A percentile compares a stretch with the other conserved stretches of the same genome.
Evolutionary conservation across 2,888 invertebrate genomes (phyloP).

Genomic region (Phasia obesa): DNA sequence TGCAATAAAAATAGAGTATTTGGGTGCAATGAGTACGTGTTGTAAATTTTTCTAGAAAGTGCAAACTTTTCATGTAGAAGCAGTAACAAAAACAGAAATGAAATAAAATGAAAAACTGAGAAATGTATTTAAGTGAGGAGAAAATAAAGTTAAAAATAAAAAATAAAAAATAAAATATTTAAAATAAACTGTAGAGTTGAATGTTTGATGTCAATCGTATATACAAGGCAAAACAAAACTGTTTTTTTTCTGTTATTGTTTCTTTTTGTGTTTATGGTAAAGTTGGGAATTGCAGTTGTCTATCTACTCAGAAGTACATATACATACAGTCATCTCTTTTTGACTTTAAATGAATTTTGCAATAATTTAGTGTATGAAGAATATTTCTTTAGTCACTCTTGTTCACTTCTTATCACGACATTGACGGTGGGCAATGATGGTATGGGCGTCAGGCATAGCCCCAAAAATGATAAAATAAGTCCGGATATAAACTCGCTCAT

Average conservation of each 20-base stretch:
- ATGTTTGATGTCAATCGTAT: slow-evolving; percentile 1
- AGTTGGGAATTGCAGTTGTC: slow-evolving; percentile 60
- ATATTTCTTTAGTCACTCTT: slow-evolving; percentile 50
- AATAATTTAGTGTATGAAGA: slow-evolving; percentile 59
- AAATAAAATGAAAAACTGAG: not conserved
- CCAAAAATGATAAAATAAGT: slow-evolving; percentile 55
- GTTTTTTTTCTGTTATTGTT: slow-evolving; percentile 21
- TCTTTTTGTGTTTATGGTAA: slow-evolving; percentile 55
- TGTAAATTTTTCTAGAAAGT: slow-evolving; percentile 22
- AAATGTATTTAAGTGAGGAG: slow-evolving; percentile 35
- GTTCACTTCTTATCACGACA: slow-evolving; percentile 8
- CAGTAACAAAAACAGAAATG: not conserved
- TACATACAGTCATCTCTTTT: slow-evolving; percentile 69
- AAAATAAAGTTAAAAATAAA: slow-evolving; percentile 13
- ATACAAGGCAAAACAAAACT: slow-evolving; percentile 37
- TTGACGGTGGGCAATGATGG: slow-evolving; percentile 35
- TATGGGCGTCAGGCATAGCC: slow-evolving; percentile 17
- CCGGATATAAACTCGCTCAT: slow-evolving; percentile 31
- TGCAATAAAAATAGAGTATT: slow-evolving; percentile 21
- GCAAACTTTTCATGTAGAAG: not conserved
- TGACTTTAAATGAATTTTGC: slow-evolving; percentile 70
- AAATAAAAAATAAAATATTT: slow-evolving; percentile 48
- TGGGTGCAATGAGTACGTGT: slow-evolving; percentile 4
- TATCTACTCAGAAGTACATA: slow-evolving; percentile 14
- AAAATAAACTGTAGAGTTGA: slow-evolving; percentile 33